phyloP scores from a whole-genome alignment of 2,888 invertebrate species.

The Catocala fraxini region DNA sequence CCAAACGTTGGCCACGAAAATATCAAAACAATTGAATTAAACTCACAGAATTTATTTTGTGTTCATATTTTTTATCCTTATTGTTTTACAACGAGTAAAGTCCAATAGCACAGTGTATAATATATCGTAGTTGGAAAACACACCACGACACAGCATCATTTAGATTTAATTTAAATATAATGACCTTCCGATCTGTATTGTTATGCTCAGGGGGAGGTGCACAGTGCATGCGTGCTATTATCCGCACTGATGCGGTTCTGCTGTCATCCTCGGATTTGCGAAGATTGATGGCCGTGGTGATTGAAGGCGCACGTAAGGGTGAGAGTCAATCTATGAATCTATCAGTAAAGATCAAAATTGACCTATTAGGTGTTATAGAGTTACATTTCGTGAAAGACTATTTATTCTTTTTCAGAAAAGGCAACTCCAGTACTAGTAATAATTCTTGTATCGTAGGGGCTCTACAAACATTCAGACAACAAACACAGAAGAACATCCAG shows the following conservation, averaged over 20 bases:
- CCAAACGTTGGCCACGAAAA: no score
- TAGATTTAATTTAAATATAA: conserved; percentile 44
- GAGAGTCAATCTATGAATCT: conserved; percentile 12
- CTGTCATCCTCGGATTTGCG: conserved; percentile 44
- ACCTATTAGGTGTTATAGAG: conserved; percentile 25
- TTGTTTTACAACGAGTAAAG: no score
- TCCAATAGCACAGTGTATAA: not conserved
- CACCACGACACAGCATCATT: conserved; percentile 16
- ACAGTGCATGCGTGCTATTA: conserved; percentile 33
- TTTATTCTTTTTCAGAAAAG: not conserved
- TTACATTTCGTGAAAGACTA: not conserved
- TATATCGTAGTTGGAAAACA: not conserved
- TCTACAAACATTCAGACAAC: no score
- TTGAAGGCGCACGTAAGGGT: conserved; percentile 26
- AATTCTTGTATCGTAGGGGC: no score
- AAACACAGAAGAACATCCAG: no score
- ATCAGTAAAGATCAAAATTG: conserved; percentile 23
- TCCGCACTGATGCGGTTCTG: conserved; percentile 29
- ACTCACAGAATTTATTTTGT: no score
- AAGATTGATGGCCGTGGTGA: conserved; percentile 43
- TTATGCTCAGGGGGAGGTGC: conserved; percentile 22
- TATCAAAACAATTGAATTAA: no score
- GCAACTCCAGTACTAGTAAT: no score
- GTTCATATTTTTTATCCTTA: no score
- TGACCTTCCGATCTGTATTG: conserved; percentile 24